Evolutionary conservation across 1,140 invertebrate genomes (phyloP).

Genomic region (Tribolium castaneum): DNA sequence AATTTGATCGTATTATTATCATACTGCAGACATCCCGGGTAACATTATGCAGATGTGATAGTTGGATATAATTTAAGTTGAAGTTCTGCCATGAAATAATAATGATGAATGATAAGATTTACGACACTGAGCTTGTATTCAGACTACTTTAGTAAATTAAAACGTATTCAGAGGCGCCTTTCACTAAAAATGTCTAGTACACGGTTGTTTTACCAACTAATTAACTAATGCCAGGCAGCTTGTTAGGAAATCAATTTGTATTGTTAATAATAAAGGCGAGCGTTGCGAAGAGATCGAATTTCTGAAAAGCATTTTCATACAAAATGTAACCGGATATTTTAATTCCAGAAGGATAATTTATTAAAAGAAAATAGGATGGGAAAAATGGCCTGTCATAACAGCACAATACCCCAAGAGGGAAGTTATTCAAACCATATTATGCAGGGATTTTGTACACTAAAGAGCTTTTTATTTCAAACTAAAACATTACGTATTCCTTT

Average conservation of each 20-base stretch:
- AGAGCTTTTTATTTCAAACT: constrained; percentile 32
- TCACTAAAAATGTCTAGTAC: not conserved
- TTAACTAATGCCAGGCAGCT: constrained; percentile 17
- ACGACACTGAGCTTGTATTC: not conserved
- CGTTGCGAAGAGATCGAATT: constrained; percentile 20
- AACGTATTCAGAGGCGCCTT: not conserved
- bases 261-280: constrained; percentile 14
- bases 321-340: constrained; percentile 34
- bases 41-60: constrained; percentile 26
- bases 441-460: constrained; percentile 33
- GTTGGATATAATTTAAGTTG: not conserved
- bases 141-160: constrained; percentile 18
- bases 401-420: constrained; percentile 28
- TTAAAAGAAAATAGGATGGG: constrained; percentile 29
- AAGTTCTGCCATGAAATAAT: constrained; percentile 5
- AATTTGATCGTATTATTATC: constrained; percentile 16
- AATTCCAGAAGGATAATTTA: constrained; percentile 31
- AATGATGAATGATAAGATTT: constrained; percentile 27
- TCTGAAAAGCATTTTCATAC: constrained; percentile 18
- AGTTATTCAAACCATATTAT: constrained; percentile 33
- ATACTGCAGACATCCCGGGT: not conserved
- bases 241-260: constrained; percentile 22
- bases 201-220: not conserved
- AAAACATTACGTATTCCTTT: constrained; percentile 19
- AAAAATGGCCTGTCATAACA: constrained; percentile 35